Conservation (phyloP, 1,140 invertebrate species). For the Agraylea sexmaculata region DNA sequence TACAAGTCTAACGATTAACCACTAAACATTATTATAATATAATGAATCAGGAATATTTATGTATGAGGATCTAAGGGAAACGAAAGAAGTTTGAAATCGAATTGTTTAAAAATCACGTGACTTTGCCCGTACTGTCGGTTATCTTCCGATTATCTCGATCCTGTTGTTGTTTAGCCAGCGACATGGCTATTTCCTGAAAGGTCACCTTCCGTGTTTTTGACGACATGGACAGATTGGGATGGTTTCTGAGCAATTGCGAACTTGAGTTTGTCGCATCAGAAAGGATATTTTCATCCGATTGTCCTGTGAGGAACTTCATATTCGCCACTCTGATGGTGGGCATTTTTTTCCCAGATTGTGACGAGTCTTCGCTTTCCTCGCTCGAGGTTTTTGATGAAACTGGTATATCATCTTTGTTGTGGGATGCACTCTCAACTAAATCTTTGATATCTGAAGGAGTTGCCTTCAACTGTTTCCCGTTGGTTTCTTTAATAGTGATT, state of each 20-base stretch:
- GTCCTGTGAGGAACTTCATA: conserved; percentile 11
- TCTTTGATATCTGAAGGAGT: no score
- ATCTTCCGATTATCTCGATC: no score
- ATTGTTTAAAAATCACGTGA: no score
- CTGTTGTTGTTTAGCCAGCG: no score
- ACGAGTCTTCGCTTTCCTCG: not conserved
- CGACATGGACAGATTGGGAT: conserved; percentile 6
- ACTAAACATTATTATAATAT: no score
- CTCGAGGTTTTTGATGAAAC: not conserved
- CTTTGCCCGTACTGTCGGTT: no score
- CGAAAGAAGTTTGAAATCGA: no score
- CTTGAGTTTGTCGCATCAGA: not conserved
- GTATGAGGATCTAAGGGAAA: no score
- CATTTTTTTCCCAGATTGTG: not conserved
- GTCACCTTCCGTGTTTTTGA: conserved; percentile 10
- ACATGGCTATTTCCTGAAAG: conserved; percentile 9
- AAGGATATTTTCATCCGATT: not conserved
- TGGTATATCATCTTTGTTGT: not conserved
- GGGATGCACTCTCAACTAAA: not conserved
- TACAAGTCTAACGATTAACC: no score
- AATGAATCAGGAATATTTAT: no score
- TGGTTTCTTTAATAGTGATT: no score
- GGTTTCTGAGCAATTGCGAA: no score
- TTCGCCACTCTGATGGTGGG: conserved; percentile 11
- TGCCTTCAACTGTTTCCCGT: not conserved